Evolutionary conservation across 1,140 invertebrate genomes (phyloP).

Genomic region (Steinernema khuongi): DNA sequence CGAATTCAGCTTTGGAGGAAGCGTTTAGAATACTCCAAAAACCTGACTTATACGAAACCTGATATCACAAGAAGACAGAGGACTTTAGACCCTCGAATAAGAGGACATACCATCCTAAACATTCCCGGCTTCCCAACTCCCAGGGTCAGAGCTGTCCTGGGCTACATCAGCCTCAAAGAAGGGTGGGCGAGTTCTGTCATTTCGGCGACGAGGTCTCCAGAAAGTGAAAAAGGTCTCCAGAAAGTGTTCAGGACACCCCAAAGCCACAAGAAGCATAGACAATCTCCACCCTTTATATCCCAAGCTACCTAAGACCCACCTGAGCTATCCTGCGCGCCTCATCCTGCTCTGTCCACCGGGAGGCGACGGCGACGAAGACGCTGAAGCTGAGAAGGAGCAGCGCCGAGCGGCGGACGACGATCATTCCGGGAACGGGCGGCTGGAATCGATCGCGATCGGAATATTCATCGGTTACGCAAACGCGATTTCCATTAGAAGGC

Average conservation of each 20-base stretch:
- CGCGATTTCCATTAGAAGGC: conserved; percentile 8
- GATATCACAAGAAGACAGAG: too few relatives aligned
- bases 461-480: conserved; percentile 1
- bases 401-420: background rate
- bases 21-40: too few relatives aligned
- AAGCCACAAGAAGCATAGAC: background rate
- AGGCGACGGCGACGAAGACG: background rate
- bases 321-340: conserved; percentile 38
- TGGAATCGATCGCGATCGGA: conserved; percentile 12
- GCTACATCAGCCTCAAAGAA: too few relatives aligned
- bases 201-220: background rate
- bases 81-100: too few relatives aligned
- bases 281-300: too few relatives aligned
- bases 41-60: too few relatives aligned
- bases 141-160: too few relatives aligned
- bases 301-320: too few relatives aligned
- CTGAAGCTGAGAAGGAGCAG: background rate
- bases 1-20: too few relatives aligned
- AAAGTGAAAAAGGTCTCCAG: background rate
- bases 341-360: conserved; percentile 33
- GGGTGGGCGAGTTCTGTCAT: too few relatives aligned
- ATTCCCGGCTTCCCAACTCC: too few relatives aligned
- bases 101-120: too few relatives aligned
- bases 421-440: background rate
- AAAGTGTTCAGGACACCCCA: background rate